Evolutionary conservation across 2,797 vertebrate species (phyloP).

Genomic region (Apogon hyalosoma): DNA sequence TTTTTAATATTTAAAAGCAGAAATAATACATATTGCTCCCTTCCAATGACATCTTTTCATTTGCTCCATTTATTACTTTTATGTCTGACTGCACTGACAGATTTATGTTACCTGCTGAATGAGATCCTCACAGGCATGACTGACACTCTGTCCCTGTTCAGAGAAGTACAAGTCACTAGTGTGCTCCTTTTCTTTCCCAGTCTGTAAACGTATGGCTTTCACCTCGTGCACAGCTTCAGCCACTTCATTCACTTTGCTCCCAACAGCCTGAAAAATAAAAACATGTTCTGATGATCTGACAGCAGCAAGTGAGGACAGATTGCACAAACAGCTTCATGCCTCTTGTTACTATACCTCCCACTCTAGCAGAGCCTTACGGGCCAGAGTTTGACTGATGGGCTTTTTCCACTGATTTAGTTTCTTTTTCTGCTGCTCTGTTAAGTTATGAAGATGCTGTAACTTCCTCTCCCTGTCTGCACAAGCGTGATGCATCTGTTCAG

Average conservation of each 20-base stretch:
- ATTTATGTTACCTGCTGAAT: slow-evolving; percentile 70
- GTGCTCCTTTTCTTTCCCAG: slow-evolving; percentile 41
- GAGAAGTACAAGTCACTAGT: slow-evolving; percentile 63
- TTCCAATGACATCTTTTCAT: too few relatives aligned
- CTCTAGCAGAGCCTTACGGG: slow-evolving; percentile 81
- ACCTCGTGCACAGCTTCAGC: slow-evolving; percentile 81
- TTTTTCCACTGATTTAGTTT: slow-evolving; percentile 76
- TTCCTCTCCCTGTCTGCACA: slow-evolving; percentile 86
- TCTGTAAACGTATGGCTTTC: slow-evolving; percentile 53
- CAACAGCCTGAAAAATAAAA: slow-evolving; percentile 77
- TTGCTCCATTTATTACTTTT: too few relatives aligned
- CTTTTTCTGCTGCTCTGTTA: slow-evolving; percentile 82
- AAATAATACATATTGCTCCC: too few relatives aligned
- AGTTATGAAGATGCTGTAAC: slow-evolving; percentile 76
- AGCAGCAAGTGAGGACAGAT: neutral
- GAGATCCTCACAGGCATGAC: slow-evolving; percentile 58
- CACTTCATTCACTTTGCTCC: slow-evolving; percentile 79
- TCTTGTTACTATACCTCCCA: slow-evolving; percentile 83
- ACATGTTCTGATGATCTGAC: slow-evolving; percentile 10
- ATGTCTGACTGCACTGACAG: neutral
- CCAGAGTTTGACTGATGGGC: slow-evolving; percentile 79
- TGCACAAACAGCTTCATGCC: neutral
- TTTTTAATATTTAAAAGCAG: too few relatives aligned
- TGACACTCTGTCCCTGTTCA: slow-evolving; percentile 40
- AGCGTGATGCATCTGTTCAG: slow-evolving; percentile 82